Evolutionary conservation across 2,113 vertebrate species (phyloP).

Genomic region (Pan paniscus): DNA sequence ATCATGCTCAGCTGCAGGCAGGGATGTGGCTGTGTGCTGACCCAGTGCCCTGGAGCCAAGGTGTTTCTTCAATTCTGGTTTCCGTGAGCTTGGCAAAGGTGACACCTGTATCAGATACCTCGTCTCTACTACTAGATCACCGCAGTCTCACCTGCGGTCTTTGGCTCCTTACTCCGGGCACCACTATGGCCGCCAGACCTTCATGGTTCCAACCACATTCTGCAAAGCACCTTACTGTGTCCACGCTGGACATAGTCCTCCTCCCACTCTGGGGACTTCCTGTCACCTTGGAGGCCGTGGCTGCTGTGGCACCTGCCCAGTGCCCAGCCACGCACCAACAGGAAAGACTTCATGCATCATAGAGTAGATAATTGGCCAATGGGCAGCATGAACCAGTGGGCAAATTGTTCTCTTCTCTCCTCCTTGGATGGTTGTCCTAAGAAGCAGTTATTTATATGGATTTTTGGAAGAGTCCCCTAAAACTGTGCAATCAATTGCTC

Average conservation of each 20-base stretch:
- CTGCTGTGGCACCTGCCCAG: fast-evolving
- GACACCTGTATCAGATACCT: neutral
- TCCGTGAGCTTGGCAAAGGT: neutral
- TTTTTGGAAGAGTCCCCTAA: neutral
- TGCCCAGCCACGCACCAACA: fast-evolving
- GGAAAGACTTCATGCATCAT: too few species aligned
- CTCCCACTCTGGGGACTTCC: neutral
- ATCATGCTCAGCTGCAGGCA: fast-evolving
- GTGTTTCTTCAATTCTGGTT: fast-evolving
- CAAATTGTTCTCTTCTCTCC: neutral
- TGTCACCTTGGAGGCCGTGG: fast-evolving
- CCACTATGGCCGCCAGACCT: fast-evolving
- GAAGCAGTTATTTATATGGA: neutral
- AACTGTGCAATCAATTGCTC: fast-evolving
- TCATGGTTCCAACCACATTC: fast-evolving
- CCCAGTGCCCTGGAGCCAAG: neutral
- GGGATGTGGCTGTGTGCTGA: neutral
- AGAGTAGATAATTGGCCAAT: fast-evolving
- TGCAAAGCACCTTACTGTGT: fast-evolving
- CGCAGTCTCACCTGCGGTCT: fast-evolving
- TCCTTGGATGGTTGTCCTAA: neutral
- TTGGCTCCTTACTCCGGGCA: neutral
- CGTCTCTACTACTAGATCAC: too few species aligned
- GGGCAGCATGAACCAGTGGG: fast-evolving
- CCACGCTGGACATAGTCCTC: fast-evolving